A percentile compares a stretch with the other conserved stretches of the same genome.
Evolutionary conservation across 2,888 invertebrate genomes (phyloP).

Genomic region (Agrochola lota): DNA sequence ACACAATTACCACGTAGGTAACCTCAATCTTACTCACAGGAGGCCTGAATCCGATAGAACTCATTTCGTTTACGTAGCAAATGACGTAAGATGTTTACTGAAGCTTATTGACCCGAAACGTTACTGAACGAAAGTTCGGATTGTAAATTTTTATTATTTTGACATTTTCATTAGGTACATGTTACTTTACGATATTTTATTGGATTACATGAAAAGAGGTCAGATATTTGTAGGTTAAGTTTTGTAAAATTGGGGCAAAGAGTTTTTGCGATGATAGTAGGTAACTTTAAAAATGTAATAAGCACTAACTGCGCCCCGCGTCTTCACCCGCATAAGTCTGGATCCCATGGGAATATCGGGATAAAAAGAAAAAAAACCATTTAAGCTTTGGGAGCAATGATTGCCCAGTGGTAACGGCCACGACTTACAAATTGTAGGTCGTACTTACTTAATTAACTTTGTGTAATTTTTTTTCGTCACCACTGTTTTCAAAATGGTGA

Average conservation of each 20-base stretch:
- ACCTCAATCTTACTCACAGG: slow-evolving; percentile 8
- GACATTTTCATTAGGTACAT: slow-evolving; percentile 46
- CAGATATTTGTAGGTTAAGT: neutral
- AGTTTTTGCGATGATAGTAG: neutral
- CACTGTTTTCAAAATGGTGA: too few species aligned
- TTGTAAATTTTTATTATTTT: slow-evolving; percentile 54
- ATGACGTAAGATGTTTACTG: slow-evolving; percentile 54
- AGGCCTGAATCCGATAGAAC: neutral
- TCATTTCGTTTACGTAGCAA: slow-evolving; percentile 4
- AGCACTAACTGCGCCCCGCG: too few species aligned
- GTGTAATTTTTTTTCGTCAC: too few species aligned
- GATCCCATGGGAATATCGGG: too few species aligned
- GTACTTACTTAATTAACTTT: too few species aligned
- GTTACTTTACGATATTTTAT: neutral
- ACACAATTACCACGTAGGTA: slow-evolving; percentile 5
- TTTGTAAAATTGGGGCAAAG: neutral
- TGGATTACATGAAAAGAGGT: neutral
- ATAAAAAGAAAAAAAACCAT: too few species aligned
- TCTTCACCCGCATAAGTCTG: too few species aligned
- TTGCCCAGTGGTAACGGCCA: too few species aligned
- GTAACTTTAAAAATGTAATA: too few species aligned
- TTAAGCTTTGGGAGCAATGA: too few species aligned
- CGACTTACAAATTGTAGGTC: too few species aligned
- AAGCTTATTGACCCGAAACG: slow-evolving; percentile 34
- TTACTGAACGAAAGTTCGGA: slow-evolving; percentile 24